Base-by-base conservation (phyloP, 2,797 vertebrate genomes). In the Loris lydekkerianus region DNA sequence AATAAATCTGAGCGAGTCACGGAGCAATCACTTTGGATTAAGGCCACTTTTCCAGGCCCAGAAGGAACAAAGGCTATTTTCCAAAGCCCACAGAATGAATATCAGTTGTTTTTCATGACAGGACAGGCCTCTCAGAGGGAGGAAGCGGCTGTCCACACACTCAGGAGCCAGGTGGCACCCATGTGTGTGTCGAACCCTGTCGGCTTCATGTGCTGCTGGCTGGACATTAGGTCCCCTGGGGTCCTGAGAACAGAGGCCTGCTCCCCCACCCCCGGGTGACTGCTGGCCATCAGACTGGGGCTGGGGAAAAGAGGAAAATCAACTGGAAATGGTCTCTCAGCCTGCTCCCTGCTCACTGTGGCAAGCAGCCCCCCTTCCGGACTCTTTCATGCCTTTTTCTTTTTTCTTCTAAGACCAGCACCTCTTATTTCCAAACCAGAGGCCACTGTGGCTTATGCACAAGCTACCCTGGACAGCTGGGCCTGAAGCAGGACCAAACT, bases 1-100 rank as follows among this genome's bases (percentile, higher is more conserved):
- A 97, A 98, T 94, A 97, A 94, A 98, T 96, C 97, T 96, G 96
- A 96, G 78, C 81, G 11, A 97, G 96, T 60, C 40, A 96, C 95
- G 80, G 93, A 95, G 95, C 70, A 96, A 97, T 96, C 89, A 95
- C 87, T 95, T 70, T 90, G 84, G 91, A 97, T 97, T 96, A 97
- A 96, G 21, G 94, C 91, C 97, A 94, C 95, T 89, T 96, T 95
- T 83, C 61, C 97, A 61, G 93, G 97, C 70, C 89, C 85, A 14
- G 8, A 0, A 93, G 70, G 69, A 92, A 89, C 77, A 96, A 97
- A 95, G 96, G 73, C 92, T 65, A 58, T 77, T 84, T 95, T 93
- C 85, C 56, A 34, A 43, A 94, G 91, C 86, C 73, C 13, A 2
- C 23, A 37, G 88, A 82, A 81, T 31, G 72, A 56, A 75, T 25